Percentiles rank a stretch among this genome's conserved stretches.
Evolutionary conservation across 2,888 invertebrate species (phyloP).

Genomic region (Dicyrtoma fusca): DNA sequence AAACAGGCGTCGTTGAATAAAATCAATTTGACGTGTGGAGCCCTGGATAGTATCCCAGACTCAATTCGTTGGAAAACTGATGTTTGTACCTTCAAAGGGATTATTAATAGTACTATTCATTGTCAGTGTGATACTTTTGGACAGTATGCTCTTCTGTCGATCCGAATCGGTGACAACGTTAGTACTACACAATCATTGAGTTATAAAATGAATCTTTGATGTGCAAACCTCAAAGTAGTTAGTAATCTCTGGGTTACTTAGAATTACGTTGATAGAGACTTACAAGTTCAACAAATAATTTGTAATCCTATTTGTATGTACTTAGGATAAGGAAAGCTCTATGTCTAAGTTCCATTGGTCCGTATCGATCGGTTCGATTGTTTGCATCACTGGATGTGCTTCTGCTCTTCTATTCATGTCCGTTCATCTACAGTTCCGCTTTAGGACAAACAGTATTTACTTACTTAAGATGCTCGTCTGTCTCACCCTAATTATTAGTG

Average conservation of each 20-base stretch:
- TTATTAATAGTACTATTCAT: constrained; percentile 36
- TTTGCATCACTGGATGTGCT: constrained; percentile 40
- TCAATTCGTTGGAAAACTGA: constrained; percentile 32
- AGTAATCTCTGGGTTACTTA: too few relatives aligned
- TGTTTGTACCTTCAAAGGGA: constrained; percentile 34
- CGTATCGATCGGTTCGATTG: constrained; percentile 40
- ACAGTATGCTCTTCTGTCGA: constrained; percentile 34
- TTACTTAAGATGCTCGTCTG: constrained; percentile 43
- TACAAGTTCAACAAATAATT: neutral
- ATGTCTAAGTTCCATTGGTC: constrained; percentile 40
- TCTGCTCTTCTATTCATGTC: constrained; percentile 38
- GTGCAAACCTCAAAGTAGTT: neutral
- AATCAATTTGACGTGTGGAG: constrained; percentile 42
- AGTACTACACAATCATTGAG: neutral
- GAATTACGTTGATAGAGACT: neutral
- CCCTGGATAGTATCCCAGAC: constrained; percentile 19
- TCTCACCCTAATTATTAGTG: constrained; percentile 39
- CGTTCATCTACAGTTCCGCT: constrained; percentile 37
- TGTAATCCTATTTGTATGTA: too few relatives aligned
- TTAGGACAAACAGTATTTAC: constrained; percentile 38
- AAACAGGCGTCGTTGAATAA: neutral
- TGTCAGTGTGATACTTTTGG: constrained; percentile 44
- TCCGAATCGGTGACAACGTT: constrained; percentile 17
- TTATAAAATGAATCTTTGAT: too few relatives aligned
- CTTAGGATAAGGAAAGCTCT: constrained; percentile 27